These are phyloP conservation scores for Leptarthrus brevirostris DNA, from an alignment of 2,888 invertebrate genomes.

Conservation along the genomic window DNA sequence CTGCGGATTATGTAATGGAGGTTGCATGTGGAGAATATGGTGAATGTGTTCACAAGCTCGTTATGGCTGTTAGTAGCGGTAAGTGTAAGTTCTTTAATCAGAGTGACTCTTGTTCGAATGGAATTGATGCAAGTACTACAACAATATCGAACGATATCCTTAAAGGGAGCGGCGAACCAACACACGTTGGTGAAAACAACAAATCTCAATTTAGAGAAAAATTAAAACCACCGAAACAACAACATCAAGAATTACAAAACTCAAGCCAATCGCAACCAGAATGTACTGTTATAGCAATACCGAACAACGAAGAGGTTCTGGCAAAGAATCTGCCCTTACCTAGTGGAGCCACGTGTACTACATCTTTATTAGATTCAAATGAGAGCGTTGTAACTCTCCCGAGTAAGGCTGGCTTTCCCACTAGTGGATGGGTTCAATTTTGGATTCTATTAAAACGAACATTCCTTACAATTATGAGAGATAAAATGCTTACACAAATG, in stretches of 20 bases:
- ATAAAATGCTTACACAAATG: constrained; percentile 90
- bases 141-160: constrained; percentile 72
- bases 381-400: constrained; percentile 77
- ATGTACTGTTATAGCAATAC: constrained; percentile 62
- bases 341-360: constrained; percentile 75
- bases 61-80: constrained; percentile 85
- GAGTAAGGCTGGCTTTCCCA: constrained; percentile 80
- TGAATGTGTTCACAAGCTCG: constrained; percentile 85
- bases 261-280: constrained; percentile 60
- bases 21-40: constrained; percentile 96
- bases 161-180: constrained; percentile 65
- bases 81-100: constrained; percentile 74
- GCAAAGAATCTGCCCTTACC: constrained; percentile 65
- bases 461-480: constrained; percentile 83
- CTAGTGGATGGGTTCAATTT: constrained; percentile 85
- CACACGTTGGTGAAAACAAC: constrained; percentile 55
- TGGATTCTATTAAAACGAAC: constrained; percentile 88
- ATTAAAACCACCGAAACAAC: constrained; percentile 68
- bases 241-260: constrained; percentile 58
- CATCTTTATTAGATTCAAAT: constrained; percentile 77
- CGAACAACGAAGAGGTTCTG: constrained; percentile 55
- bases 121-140: constrained; percentile 65
- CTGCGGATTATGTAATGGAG: constrained; percentile 97
- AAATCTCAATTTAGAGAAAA: constrained; percentile 60
- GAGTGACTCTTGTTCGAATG: constrained; percentile 56